Percentiles rank a stretch among this genome's conserved stretches.
Evolutionary conservation across 2,113 vertebrate species (phyloP).

Genomic region (Sorex fumeus): DNA sequence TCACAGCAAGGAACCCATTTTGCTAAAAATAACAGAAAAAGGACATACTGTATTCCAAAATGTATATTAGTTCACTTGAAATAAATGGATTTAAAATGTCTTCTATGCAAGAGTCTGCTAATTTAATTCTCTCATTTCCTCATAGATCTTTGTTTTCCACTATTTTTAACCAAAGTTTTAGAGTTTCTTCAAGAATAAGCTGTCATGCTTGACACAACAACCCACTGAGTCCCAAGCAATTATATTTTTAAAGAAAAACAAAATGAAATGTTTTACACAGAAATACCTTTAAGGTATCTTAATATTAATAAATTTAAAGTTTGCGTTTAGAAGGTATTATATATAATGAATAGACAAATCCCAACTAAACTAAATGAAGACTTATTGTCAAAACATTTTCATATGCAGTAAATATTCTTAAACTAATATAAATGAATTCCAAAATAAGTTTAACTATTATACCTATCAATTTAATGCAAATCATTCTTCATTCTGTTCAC

Average conservation of each 20-base stretch:
- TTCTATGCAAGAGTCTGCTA: slow-evolving; percentile 71
- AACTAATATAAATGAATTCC: background rate
- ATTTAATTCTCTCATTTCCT: slow-evolving; percentile 83
- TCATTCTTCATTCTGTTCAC: background rate
- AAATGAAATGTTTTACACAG: slow-evolving; percentile 15
- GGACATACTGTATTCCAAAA: slow-evolving; percentile 80
- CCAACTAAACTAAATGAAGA: background rate
- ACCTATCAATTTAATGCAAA: background rate
- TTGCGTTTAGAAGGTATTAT: slow-evolving; percentile 24
- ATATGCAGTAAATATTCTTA: background rate
- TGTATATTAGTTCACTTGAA: slow-evolving; percentile 82
- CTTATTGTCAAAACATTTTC: background rate
- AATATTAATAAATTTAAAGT: background rate
- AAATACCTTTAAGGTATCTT: background rate
- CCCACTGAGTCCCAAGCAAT: slow-evolving; percentile 56
- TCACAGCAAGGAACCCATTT: slow-evolving; percentile 89
- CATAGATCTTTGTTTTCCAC: slow-evolving; percentile 73
- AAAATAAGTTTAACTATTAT: background rate
- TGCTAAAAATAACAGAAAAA: slow-evolving; percentile 86
- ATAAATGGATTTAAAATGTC: slow-evolving; percentile 85
- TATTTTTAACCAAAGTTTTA: slow-evolving; percentile 74
- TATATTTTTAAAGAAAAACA: slow-evolving; percentile 74
- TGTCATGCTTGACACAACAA: slow-evolving; percentile 82
- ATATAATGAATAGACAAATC: background rate
- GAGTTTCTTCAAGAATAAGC: slow-evolving; percentile 72